Percentiles rank a stretch among this genome's conserved stretches.
Conservation (phyloP, 2,797 vertebrate genomes). For the Arrhamphus sclerolepis region DNA sequence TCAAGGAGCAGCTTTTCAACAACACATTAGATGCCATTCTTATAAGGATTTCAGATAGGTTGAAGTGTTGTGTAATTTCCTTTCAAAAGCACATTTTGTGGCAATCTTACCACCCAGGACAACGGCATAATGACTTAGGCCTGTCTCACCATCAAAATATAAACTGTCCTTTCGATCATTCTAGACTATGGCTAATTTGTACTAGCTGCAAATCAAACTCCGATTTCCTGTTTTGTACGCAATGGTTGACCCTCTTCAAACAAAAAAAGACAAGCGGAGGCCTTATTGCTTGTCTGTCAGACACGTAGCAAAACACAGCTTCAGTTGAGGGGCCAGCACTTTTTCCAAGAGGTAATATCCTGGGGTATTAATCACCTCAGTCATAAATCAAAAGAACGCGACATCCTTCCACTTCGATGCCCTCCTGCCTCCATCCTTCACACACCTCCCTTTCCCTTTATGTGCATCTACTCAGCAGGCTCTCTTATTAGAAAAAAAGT, state of each 20-base stretch:
- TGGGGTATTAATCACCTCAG: constrained; percentile 71
- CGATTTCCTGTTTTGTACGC: constrained; percentile 56
- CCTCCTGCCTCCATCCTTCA: constrained; percentile 52
- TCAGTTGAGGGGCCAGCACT: constrained; percentile 61
- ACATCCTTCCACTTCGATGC: constrained; percentile 53
- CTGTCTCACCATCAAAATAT: too few relatives aligned
- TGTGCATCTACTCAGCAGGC: constrained; percentile 41
- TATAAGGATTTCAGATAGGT: neutral
- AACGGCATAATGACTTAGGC: too few relatives aligned
- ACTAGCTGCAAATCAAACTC: constrained; percentile 47
- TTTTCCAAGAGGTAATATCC: constrained; percentile 75
- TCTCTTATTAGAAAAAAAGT: constrained; percentile 55
- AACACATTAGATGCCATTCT: neutral
- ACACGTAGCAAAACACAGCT: constrained; percentile 78
- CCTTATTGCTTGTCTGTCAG: constrained; percentile 74
- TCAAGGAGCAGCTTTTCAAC: constrained; percentile 33
- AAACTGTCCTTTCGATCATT: too few relatives aligned
- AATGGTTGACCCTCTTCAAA: constrained; percentile 61
- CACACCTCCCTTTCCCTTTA: constrained; percentile 29
- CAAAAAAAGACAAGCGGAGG: constrained; percentile 67
- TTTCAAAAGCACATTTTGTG: too few relatives aligned
- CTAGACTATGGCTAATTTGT: neutral
- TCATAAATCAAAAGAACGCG: constrained; percentile 71
- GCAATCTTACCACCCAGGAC: too few relatives aligned
- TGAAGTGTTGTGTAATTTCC: neutral